Percentiles rank a stretch among this genome's conserved stretches.
phyloP scores from a whole-genome alignment of 2,888 invertebrate genomes.

The Mystacides longicornis region DNA sequence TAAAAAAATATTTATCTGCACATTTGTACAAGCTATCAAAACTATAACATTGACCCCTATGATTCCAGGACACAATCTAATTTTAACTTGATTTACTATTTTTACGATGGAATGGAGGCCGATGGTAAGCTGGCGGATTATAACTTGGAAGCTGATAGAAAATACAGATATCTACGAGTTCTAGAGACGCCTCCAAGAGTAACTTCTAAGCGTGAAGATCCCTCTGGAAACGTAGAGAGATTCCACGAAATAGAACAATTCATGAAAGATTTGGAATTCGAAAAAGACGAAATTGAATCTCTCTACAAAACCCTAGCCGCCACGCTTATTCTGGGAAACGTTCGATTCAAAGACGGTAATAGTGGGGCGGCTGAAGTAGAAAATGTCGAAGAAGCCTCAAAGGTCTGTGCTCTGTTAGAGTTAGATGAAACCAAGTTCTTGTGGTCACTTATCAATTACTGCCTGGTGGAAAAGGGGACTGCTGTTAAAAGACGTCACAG shows the following conservation, averaged over 20 bases:
- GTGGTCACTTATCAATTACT: conserved; percentile 83
- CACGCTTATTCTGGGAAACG: conserved; percentile 71
- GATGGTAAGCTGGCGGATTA: conserved; percentile 60
- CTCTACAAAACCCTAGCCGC: conserved; percentile 66
- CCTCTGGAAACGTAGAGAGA: conserved; percentile 54
- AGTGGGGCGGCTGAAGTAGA: conserved; percentile 63
- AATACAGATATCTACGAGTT: conserved; percentile 68
- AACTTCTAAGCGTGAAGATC: conserved; percentile 58
- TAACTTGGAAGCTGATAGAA: conserved; percentile 57
- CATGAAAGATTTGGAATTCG: conserved; percentile 62
- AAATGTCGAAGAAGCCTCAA: conserved; percentile 61
- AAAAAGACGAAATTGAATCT: conserved; percentile 60
- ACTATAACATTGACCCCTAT: no score
- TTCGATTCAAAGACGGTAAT: conserved; percentile 63
- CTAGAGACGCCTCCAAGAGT: conserved; percentile 47
- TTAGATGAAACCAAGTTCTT: conserved; percentile 74
- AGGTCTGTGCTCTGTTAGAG: conserved; percentile 63
- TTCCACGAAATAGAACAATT: conserved; percentile 58
- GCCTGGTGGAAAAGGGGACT: conserved; percentile 66
- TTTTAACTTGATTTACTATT: conserved; percentile 84
- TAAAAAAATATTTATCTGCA: no score
- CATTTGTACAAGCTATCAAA: no score
- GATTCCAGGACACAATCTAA: conserved; percentile 71
- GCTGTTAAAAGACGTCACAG: conserved; percentile 63
- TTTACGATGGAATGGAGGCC: conserved; percentile 75